A percentile compares a stretch with the other conserved stretches of the same genome.
These are phyloP conservation scores for Passer domesticus DNA, from an alignment of 2,113 vertebrate species.

Conservation along the genomic window DNA sequence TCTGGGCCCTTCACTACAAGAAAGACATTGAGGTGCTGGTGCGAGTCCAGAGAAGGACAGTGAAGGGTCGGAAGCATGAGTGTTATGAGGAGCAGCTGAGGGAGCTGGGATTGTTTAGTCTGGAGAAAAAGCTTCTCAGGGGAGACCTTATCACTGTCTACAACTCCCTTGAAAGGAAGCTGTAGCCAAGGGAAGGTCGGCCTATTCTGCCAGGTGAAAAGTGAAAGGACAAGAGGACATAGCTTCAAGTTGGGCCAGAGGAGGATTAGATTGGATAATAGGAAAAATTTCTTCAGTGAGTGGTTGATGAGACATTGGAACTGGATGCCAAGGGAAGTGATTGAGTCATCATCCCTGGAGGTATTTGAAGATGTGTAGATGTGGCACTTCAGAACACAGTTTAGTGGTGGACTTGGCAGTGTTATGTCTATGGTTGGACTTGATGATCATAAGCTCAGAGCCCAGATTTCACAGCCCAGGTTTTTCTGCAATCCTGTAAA, in stretches of 20 bases:
- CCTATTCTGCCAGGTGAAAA: background rate
- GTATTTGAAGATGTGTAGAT: background rate
- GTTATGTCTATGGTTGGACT: background rate
- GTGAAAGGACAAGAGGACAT: background rate
- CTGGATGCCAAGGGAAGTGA: background rate
- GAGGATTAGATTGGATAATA: background rate
- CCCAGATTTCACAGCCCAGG: background rate
- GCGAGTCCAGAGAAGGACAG: rapidly evolving
- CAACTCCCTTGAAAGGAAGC: background rate
- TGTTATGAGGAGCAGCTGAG: rapidly evolving
- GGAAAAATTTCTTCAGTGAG: background rate
- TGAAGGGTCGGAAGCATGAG: rapidly evolving
- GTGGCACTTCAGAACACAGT: background rate
- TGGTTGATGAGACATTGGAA: background rate
- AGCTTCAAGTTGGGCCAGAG: rapidly evolving
- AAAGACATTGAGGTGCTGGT: background rate
- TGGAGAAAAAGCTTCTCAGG: background rate
- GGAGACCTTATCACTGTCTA: background rate
- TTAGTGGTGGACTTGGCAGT: background rate
- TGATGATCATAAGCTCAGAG: background rate
- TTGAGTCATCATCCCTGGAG: background rate
- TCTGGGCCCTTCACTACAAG: background rate
- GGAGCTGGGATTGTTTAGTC: rapidly evolving
- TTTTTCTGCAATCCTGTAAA: background rate
- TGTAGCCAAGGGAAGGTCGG: rapidly evolving